Base-by-base conservation (phyloP, 37 sponge, comb jelly and placozoan genomes). In the Diacarnus erythraeanus region DNA sequence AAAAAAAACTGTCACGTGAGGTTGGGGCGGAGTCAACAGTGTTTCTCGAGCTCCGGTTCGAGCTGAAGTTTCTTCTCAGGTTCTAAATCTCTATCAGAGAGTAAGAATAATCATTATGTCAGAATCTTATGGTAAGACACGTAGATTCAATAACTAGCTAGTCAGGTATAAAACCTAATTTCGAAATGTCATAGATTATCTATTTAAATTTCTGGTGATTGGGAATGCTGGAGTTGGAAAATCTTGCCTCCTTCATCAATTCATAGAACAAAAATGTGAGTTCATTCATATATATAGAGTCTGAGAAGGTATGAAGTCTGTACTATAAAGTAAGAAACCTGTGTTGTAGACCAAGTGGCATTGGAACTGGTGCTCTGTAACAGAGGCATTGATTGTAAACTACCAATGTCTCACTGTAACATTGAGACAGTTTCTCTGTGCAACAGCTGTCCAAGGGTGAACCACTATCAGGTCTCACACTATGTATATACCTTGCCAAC, bases 181-280 rank as follows among this genome's bases (percentile, higher is more conserved):
- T n/a, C n/a, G n/a, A n/a, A n/a, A n/a, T n/a, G 38, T 33, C 71
- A 21, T 73, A 92, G 99, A 99, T 83, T 99, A 84, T 75, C 87
- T 99, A 31, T 92, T 99, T 89, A 99, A 99, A 87, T 99, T 99
- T 61, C 84, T 99, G 35, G 94, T 99, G 38, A 99, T 99, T 66
- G 99, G 99, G 10, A 96, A 96, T 84, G 97, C 99, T 30, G 99
- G 99, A 0, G 97, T 96, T 20, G 99, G 99, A n/a, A 99, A 99
- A 71, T 99, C 99, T 10, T 99, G 97, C 72, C 80, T 99, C 17
- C 83, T 99, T 6, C 99, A 99, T 74, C 99, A 99, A 73, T 99
- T 99, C 81, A 96, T 99, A 60, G 99, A 99, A 42, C 91, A 94
- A 63, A 99, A 96, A 80, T 99, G 98, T 97, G 69, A 97, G 97